Evolutionary conservation across 2,888 invertebrate genomes (phyloP), one percentile per base, ranked within the genome.

Genomic region (Sclerodermus sp.): DNA sequence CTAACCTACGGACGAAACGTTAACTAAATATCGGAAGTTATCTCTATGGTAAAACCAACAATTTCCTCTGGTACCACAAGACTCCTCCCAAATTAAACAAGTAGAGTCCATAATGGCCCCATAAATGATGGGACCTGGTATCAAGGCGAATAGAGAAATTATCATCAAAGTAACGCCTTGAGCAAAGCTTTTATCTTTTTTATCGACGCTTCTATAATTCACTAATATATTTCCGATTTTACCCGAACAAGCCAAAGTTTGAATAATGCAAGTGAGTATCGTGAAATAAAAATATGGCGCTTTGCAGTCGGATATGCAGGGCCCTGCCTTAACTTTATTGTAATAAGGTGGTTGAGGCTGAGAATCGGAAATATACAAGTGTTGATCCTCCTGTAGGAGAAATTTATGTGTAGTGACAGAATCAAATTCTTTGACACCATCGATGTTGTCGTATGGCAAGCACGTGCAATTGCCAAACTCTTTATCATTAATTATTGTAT

Each of bases 51-150:
- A 87, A 16, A 87, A 73, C 81, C 87, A 87, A 58, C 88, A 88
- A 64, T 87, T 85, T 10, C 87, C 87, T 32, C 75, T 81, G 16
- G 79, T 77, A 1, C 82, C 84, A 63, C 88, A 88, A 5, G 83
- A 82, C 45, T 83, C 79, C 30, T 86, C 85, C 88, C 88, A 88
- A 16, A 87, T 81, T 32, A 86, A 66, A 57, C 88, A 88, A 0
- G 87, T 83, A 10, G 83, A 82, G 70, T 88, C 88, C 66, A 81
- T 86, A 42, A 88, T 82, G 12, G 83, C 82, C 0, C 89, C 89
- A 57, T 82, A 84, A 39, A 88, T 76, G 47, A 89, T 85, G 0
- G 89, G 88, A 4, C 86, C 87, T 0, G 89, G 89, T 53, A 88
- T 86, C 50, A 87, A 78, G 1, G 85, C 85, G 60, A 86, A 82